phyloP scores from a whole-genome alignment of 2,888 invertebrate genomes.

The Lampropteryx suffumata region DNA sequence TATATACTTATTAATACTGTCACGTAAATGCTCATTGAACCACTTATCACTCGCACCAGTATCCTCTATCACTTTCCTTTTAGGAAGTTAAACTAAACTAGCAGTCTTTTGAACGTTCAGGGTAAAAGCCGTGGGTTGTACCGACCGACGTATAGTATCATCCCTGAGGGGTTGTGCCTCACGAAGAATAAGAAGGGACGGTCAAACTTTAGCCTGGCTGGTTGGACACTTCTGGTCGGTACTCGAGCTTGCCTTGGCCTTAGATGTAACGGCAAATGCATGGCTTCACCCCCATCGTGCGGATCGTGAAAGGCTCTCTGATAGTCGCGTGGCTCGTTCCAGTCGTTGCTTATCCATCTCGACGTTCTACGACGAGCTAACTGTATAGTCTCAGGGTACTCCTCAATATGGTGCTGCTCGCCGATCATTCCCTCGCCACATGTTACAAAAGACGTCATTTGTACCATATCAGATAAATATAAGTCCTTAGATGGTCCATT shows the following conservation, averaged over 20 bases:
- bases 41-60: slow-evolving; percentile 73
- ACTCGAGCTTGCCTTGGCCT: slow-evolving; percentile 88
- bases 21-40: slow-evolving; percentile 75
- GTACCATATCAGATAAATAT: slow-evolving; percentile 92
- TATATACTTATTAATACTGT: slow-evolving; percentile 76
- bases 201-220: slow-evolving; percentile 90
- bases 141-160: slow-evolving; percentile 93
- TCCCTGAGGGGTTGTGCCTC: slow-evolving; percentile 95
- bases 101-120: slow-evolving; percentile 79
- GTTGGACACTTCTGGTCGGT: slow-evolving; percentile 84
- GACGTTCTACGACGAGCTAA: slow-evolving; percentile 62
- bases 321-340: slow-evolving; percentile 84
- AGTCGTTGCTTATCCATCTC: slow-evolving; percentile 69
- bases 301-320: slow-evolving; percentile 88
- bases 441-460: slow-evolving; percentile 92
- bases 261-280: slow-evolving; percentile 85
- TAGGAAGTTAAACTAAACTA: slow-evolving; percentile 75
- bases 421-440: slow-evolving; percentile 89
- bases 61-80: slow-evolving; percentile 75
- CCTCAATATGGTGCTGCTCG: slow-evolving; percentile 90
- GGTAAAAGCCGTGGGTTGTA: slow-evolving; percentile 93
- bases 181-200: slow-evolving; percentile 95
- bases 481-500: slow-evolving; percentile 91
- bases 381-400: slow-evolving; percentile 88
- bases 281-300: slow-evolving; percentile 74